Evolutionary conservation across 2,797 vertebrate species (phyloP).

Genomic region (Rhabdomys pumilio): DNA sequence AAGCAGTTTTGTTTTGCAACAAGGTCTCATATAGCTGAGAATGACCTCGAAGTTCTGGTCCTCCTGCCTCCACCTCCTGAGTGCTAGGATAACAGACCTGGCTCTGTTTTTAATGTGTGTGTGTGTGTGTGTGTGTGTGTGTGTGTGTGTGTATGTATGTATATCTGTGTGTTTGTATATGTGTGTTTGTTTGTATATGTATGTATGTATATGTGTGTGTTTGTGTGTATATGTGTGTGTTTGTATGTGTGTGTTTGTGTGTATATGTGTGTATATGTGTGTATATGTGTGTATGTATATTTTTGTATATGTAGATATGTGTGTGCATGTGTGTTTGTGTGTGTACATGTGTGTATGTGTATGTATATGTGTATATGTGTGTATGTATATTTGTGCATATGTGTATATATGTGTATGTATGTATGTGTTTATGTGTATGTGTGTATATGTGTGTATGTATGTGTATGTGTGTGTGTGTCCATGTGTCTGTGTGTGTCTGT

Average conservation of each 20-base stretch:
- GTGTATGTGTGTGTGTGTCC: no score
- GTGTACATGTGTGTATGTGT: not conserved
- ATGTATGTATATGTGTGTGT: not conserved
- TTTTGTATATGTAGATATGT: not conserved
- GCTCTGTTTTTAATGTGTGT: not conserved
- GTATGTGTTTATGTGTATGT: not conserved
- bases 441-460: rapidly evolving
- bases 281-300: not conserved
- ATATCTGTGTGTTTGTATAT: no score
- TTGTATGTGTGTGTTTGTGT: not conserved
- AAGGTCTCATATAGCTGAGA: not conserved
- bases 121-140: not conserved
- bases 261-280: not conserved
- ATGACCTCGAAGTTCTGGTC: not conserved
- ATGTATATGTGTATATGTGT: not conserved
- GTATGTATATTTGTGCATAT: not conserved
- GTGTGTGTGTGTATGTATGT: not conserved
- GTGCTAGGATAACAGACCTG: not conserved
- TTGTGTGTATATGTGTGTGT: not conserved
- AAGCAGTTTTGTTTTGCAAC: not conserved
- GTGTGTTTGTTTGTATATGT: not conserved
- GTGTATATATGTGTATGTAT: not conserved
- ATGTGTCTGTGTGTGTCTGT: rapidly evolving
- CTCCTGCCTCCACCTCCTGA: not conserved
- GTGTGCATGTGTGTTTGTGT: not conserved